A percentile compares a stretch with the other conserved stretches of the same genome.
Evolutionary conservation across 2,888 invertebrate species (phyloP).

Genomic region (Globia sparganii): DNA sequence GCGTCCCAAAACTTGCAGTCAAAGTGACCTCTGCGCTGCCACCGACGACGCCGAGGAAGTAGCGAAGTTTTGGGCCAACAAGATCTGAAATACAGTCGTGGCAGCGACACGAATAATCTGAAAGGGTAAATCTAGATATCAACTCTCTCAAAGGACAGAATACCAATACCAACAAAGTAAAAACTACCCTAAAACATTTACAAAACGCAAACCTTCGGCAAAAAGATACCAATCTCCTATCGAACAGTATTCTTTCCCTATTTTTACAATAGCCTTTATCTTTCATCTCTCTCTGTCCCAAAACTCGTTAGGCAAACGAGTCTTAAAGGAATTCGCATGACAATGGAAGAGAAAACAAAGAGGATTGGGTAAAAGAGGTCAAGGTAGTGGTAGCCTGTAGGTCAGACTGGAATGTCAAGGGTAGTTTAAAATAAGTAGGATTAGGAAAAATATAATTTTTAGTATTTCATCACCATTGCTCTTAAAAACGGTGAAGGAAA

Average conservation of each 20-base stretch:
- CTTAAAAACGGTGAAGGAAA: no score
- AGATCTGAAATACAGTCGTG: background rate
- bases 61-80: background rate
- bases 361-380: constrained; percentile 44
- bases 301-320: constrained; percentile 58
- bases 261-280: constrained; percentile 58
- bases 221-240: constrained; percentile 57
- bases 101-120: background rate
- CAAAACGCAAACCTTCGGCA: constrained; percentile 44
- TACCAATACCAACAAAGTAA: constrained; percentile 16
- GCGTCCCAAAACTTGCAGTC: background rate
- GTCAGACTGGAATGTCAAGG: constrained; percentile 42
- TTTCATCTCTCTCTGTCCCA: constrained; percentile 52
- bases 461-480: no score
- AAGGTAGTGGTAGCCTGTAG: constrained; percentile 39
- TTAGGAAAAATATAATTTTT: background rate
- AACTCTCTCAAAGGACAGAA: background rate
- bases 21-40: background rate
- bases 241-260: constrained; percentile 37
- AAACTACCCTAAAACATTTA: constrained; percentile 35
- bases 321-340: constrained; percentile 59
- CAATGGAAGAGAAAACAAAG: constrained; percentile 54
- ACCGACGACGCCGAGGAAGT: background rate
- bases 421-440: background rate
- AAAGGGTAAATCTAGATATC: background rate